Evolutionary conservation across 2,113 vertebrate genomes (phyloP), one percentile per base, ranked within the genome.

Genomic region (Callospermophilus lateralis): DNA sequence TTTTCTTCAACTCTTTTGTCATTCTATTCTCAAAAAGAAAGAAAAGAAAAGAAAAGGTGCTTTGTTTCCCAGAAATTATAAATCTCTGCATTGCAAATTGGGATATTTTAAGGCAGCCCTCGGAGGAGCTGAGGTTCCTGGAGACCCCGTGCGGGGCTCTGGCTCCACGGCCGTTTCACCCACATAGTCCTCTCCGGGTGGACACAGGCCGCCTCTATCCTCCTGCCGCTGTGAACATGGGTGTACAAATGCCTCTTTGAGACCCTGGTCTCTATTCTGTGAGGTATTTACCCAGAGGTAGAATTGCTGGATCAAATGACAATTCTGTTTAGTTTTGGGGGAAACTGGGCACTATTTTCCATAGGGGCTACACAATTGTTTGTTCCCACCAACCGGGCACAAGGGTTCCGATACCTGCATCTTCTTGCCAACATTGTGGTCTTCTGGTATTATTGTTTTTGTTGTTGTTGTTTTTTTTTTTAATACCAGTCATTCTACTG

Each of bases 91-190:
- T 72, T 86, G 37, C 32, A 20, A 4, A 81, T 68, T 53, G n/a
- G 51, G 28, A 70, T 88, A 45, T 45, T 87, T 68, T 51, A 26
- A 77, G 32, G 58, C 28, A 39, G 48, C 8, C 13, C 4, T 20
- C 12, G 10, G 77, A 48, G 16, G 76, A 68, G 77, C 1, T 0
- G 37, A 24, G 58, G 3, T n/a, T 83, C 37, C 39, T 34, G 9
- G 76, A 68, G 45, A 30, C 17, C 1, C 2, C 1, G 34, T 3
- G 5, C 48, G 16, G 90, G 81, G 37, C 32, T 30, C 15, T 8
- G 8, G 55, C 2, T 34, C 67, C 13, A 3, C 2, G 6, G 67
- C 1, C 28, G 3, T 51, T 7, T 30, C 39, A 19, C 1, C 61
- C 1, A 9, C 12, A 9, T 9, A 5, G 13, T 45, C 34, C 4